Evolutionary conservation across 2,888 invertebrate genomes (phyloP), one percentile per base, ranked within the genome.

Genomic region (Agrochola lychnidis): DNA sequence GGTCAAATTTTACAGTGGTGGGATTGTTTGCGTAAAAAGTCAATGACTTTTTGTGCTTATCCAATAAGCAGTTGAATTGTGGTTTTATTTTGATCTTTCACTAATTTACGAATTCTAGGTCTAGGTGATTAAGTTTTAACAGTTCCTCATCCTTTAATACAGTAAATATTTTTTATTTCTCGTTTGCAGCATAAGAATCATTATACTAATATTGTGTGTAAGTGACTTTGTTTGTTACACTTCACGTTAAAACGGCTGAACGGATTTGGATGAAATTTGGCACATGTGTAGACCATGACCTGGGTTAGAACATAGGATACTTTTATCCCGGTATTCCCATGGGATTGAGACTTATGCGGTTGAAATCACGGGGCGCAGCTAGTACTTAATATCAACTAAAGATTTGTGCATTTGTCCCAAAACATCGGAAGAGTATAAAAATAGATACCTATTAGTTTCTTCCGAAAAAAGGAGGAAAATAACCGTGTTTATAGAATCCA

Each of bases 1-100:
- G 83, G 82, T 83, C 78, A 81, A 63, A 80, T 63, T 59, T 64
- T 40, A 30, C 25, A 70, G n/a, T 57, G 0, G 40, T 36, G 14
- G 14, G 36, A 61, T 48, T 69, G 53, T 66, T 61, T 61, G 42
- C 56, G 45, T 19, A 78, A 80, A 78, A 80, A 83, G 10, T 30
- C 16, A 14, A 61, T 25, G 36, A 59, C 51, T 64, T 82, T 74
- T 79, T 36, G 48, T 73, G 9, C 5, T 42, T 4, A 25, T 72
- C 30, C 5, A 56, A 4, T 40, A 30, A 62, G 5, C 40, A 19
- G 48, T 48, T 48, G 25, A 10, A 53, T 53, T 12, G 63, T 30
- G 36, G 57, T 19, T 63, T 76, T 56, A 40, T 56, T 40, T 19
- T 9, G 14, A 40, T 51, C 25, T 9, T 16, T 42, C 12, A 48